phyloP scores from a whole-genome alignment of 2,888 invertebrate genomes.

The Scrobipalpa atriplicella region DNA sequence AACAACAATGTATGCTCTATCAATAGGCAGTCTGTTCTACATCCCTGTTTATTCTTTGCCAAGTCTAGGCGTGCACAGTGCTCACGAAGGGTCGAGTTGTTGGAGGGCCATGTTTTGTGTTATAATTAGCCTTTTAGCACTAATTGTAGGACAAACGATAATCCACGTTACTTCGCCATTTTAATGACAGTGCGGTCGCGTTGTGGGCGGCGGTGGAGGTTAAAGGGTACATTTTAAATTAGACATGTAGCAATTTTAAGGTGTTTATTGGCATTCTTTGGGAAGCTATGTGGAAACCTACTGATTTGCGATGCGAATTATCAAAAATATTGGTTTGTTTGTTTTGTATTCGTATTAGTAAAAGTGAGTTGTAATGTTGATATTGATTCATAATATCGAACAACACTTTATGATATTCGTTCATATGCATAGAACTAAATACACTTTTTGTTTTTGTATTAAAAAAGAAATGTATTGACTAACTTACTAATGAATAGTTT shows the following conservation, averaged over 20 bases:
- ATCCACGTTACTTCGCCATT: constrained; percentile 53
- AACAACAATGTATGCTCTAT: too few relatives aligned
- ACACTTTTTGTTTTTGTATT: too few relatives aligned
- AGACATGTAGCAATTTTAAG: not conserved
- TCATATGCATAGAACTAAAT: too few relatives aligned
- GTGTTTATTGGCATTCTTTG: not conserved
- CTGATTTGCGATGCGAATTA: not conserved
- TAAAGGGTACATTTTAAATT: constrained; percentile 30
- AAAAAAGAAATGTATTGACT: too few relatives aligned
- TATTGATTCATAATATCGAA: too few relatives aligned
- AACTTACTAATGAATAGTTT: too few relatives aligned
- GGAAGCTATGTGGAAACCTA: not conserved
- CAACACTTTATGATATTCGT: too few relatives aligned
- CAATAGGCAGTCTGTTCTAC: not conserved
- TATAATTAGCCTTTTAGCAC: constrained; percentile 70
- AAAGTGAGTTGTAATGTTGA: too few relatives aligned
- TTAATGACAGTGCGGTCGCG: constrained; percentile 51
- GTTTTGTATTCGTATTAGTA: not conserved
- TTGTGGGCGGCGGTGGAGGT: constrained; percentile 30
- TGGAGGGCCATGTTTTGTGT: constrained; percentile 64
- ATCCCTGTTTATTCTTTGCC: constrained; percentile 40
- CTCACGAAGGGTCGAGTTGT: constrained; percentile 48
- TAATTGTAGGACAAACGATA: constrained; percentile 54
- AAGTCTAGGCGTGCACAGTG: constrained; percentile 58
- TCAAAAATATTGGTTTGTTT: not conserved